Base-by-base conservation (phyloP, 1,140 invertebrate species). In the Homalodisca vitripennis region DNA sequence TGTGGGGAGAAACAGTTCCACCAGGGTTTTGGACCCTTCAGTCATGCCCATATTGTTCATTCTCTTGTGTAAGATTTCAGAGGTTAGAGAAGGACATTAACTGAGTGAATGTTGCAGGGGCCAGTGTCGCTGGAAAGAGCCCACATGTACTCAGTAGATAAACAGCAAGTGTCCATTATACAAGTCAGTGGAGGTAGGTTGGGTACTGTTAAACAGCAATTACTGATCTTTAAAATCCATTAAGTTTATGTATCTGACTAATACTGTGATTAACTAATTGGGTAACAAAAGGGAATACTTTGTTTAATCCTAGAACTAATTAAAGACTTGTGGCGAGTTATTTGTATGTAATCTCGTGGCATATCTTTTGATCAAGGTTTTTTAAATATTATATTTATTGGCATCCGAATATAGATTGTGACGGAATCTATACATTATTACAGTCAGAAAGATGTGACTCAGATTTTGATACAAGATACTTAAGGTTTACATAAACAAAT, bases 111-210 rank as follows among this genome's bases (percentile, higher is more conserved):
- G 34, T 41, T 41, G 26, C 55, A 60, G 3, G 47, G 70, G 0
- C 57, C 57, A 2, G 68, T 69, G 14, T 29, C 69, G 41, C 77
- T 88, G 71, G 87, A 88, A 78, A 82, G 86, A 71, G 83, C 86
- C 41, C 87, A 89, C 72, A 81, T 89, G 71, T 89, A 88, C 78
- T 85, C 83, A 3, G 86, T 89, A 67, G 87, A 89, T 72, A 89
- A 88, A 77, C 86, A 88, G 66, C 87, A 89, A 78, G 87, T 88
- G 66, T 86, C 86, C 69, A 84, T 88, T 75, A 87, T 89, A 72
- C 84, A 87, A 81, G 80, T 69, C 78, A 82, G 70, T 17, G 29
- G 79, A 71, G 75, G 79, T 51, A 57, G 70, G 66, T 30, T 60
- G 20, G 22, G 20, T 62, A 66, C 22, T 31, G 67, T 31, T n/a